These are phyloP conservation scores for Nephrocerus scutellatus DNA, from an alignment of 2,888 invertebrate genomes.

Conservation along the genomic window DNA sequence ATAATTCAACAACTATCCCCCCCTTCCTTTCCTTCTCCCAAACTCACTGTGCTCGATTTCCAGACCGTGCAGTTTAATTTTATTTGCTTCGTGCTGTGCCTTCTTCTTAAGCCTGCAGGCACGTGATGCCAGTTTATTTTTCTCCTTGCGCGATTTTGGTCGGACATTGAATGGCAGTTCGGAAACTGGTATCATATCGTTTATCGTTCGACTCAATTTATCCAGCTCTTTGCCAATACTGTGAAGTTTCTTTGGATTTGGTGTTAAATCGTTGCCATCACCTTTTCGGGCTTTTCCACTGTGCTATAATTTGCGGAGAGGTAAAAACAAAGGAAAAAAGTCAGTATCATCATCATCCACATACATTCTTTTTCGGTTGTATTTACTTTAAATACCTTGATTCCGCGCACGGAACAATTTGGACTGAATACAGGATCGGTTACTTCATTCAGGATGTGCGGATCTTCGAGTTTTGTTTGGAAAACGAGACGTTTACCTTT, in stretches of 20 bases:
- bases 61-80: conserved; percentile 87
- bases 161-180: conserved; percentile 84
- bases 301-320: conserved; percentile 38
- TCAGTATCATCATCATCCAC: conserved; percentile 13
- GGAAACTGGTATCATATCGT: conserved; percentile 92
- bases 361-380: conserved; percentile 19
- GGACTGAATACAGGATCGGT: conserved; percentile 97
- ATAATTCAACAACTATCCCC: no score
- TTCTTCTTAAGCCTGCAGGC: conserved; percentile 97
- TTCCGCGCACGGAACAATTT: conserved; percentile 80
- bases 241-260: conserved; percentile 86
- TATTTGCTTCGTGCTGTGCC: conserved; percentile 98
- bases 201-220: conserved; percentile 83
- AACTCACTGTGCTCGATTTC: conserved; percentile 90
- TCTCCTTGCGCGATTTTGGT: conserved; percentile 92
- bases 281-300: conserved; percentile 91
- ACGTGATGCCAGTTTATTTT: conserved; percentile 94
- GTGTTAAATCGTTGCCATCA: conserved; percentile 94
- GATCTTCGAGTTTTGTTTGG: conserved; percentile 81
- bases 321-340: not conserved
- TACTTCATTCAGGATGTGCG: conserved; percentile 81
- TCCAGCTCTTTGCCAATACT: conserved; percentile 88
- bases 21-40: no score
- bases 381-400: conserved; percentile 59
- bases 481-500: conserved; percentile 86